These are phyloP conservation scores for Pseudochaenichthys georgianus DNA, from an alignment of 2,797 vertebrate genomes.

Conservation along the genomic window DNA sequence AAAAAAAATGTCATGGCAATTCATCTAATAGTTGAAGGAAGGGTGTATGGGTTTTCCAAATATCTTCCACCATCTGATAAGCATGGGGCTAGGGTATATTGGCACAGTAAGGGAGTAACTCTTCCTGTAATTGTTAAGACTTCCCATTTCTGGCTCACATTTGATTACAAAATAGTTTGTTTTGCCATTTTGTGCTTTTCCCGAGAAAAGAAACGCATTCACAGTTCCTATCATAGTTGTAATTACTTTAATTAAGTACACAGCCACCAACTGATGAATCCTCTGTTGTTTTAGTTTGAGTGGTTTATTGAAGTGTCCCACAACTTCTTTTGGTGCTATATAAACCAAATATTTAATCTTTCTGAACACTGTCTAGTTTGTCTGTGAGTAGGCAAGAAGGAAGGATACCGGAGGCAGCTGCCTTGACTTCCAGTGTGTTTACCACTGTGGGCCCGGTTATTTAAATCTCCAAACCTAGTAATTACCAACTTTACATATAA, in stretches of 20 bases:
- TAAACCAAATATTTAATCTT: conserved; percentile 59
- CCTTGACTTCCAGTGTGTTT: conserved; percentile 72
- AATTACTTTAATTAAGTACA: conserved; percentile 14
- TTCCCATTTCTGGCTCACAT: neutral
- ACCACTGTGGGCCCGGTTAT: conserved; percentile 78
- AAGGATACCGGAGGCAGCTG: conserved; percentile 64
- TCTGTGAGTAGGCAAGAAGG: conserved; percentile 48
- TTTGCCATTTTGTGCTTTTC: neutral
- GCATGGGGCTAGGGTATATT: neutral
- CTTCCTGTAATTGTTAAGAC: neutral
- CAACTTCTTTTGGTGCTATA: conserved; percentile 18
- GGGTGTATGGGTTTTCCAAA: neutral
- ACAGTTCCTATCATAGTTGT: conserved; percentile 11
- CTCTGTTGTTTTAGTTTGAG: conserved; percentile 15
- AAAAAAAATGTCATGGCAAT: neutral
- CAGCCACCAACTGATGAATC: neutral
- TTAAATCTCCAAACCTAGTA: conserved; percentile 79
- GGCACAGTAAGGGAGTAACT: neutral
- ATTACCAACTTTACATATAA: conserved; percentile 82
- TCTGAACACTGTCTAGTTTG: conserved; percentile 38
- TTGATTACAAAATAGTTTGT: conserved; percentile 2
- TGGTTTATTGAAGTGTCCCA: conserved; percentile 23
- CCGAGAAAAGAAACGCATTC: conserved; percentile 19
- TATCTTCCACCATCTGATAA: neutral
- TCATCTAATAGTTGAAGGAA: no score